Evolutionary conservation across 2,113 vertebrate species (phyloP), one percentile per base, ranked within the genome.

Genomic region (Conger conger): DNA sequence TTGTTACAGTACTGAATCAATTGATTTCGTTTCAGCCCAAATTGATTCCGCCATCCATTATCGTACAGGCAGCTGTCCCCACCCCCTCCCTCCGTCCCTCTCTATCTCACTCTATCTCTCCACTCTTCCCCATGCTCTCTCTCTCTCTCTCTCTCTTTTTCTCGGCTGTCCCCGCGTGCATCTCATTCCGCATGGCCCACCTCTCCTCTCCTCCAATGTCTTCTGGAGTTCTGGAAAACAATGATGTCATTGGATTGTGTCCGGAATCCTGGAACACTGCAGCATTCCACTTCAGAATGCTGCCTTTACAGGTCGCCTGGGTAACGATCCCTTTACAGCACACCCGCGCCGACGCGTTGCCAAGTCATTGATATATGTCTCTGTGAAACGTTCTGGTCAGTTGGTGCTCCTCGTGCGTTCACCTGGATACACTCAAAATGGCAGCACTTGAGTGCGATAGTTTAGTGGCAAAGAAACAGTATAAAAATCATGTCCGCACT

Each of bases 1-100:
- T 92, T 91, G 90, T 93, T 91, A 90, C 76, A 86, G 86, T 85
- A 86, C 80, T 68, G 88, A 92, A 94, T 95, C 93, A 92, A 93
- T 94, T 90, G 83, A 86, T 90, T 89, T 93, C 90, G 92, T 93
- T 93, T 92, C n/a, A 81, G 86, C 84, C 86, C 80, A 86, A 90
- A 93, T 93, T 93, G 91, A 94, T 94, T 92, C 86, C 36, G 50
- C 85, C 89, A 84, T 89, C 87, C 91, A 87, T 89, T 88, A 90
- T 90, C 88, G 35, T 88, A 89, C 84, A 90, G 78, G 80, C 90
- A 84, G 87, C 89, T 89, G 80, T 86, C 83, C 86, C 79, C 85
- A 38, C 8, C 85, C 63, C 86, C 15, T 77, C 83, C 87, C 33
- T 38, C 82, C 84, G 83, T 54, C 76, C 88, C 83, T 89, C 84